Percentiles rank a stretch among this genome's conserved stretches.
Conservation (phyloP, 2,113 vertebrate species). For the Eclectus roratus region DNA sequence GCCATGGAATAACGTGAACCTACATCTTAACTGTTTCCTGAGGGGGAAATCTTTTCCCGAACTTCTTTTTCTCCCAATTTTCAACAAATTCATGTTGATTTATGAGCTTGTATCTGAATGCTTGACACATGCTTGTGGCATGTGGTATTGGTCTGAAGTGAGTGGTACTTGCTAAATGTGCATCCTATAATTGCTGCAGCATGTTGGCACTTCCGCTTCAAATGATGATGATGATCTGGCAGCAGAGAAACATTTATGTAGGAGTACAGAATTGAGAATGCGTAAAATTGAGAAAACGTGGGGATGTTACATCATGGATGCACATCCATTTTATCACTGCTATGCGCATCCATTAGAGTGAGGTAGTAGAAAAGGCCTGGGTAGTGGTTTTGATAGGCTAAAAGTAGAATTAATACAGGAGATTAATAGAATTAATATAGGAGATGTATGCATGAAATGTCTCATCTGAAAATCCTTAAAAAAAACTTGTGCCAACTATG, state of each 20-base stretch:
- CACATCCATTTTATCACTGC: not conserved
- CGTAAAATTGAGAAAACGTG: not conserved
- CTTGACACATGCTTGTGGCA: not conserved
- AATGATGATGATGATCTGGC: not conserved
- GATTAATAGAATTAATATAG: not conserved
- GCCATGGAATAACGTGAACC: not conserved
- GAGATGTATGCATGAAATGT: not conserved
- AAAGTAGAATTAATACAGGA: not conserved
- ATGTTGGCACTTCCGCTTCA: not conserved
- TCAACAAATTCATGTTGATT: not conserved
- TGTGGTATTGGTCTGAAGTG: not conserved
- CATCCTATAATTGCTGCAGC: not conserved
- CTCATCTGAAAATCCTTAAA: not conserved
- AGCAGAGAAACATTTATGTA: not conserved
- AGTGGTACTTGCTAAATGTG: not conserved
- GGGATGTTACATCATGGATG: not conserved
- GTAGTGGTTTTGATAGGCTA: not conserved
- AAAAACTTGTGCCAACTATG: not conserved
- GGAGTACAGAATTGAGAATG: not conserved
- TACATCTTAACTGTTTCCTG: not conserved
- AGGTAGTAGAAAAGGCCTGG: not conserved
- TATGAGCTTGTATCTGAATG: not conserved
- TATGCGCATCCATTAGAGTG: fast-evolving
- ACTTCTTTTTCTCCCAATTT: not conserved
- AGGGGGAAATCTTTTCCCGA: not conserved